Evolutionary conservation across 2,888 invertebrate species (phyloP).

Genomic region (Coenonympha glycerion): DNA sequence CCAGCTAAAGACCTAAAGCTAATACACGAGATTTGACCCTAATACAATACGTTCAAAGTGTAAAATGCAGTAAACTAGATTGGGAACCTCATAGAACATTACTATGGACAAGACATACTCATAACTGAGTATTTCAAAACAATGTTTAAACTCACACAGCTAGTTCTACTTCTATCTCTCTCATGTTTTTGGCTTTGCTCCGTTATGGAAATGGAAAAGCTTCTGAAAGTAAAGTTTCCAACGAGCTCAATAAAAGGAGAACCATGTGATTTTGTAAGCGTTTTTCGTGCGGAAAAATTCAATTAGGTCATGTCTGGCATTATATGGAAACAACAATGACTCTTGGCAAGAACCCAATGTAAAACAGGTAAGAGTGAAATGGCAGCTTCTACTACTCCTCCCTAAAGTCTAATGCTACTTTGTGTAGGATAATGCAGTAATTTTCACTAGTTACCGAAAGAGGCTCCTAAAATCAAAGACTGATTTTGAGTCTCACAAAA

Average conservation of each 20-base stretch:
- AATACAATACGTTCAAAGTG: constrained; percentile 7
- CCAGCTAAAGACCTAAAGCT: constrained; percentile 32
- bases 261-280: neutral
- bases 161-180: too few relatives aligned
- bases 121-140: constrained; percentile 18
- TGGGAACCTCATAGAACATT: constrained; percentile 7
- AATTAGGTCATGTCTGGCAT: constrained; percentile 21
- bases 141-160: constrained; percentile 20
- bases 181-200: too few relatives aligned
- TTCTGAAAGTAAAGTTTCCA: neutral
- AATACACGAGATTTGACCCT: constrained; percentile 24
- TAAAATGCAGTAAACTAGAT: constrained; percentile 8
- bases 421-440: neutral
- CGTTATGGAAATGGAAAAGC: neutral
- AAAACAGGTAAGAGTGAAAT: constrained; percentile 12
- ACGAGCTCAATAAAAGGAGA: constrained; percentile 11
- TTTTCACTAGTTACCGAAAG: neutral
- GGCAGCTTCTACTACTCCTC: too few relatives aligned
- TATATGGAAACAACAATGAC: constrained; percentile 3
- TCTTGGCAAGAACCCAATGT: constrained; percentile 14
- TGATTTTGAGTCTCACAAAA: too few relatives aligned
- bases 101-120: constrained; percentile 19
- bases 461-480: neutral
- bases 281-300: constrained; percentile 12
- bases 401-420: too few relatives aligned